phyloP scores from a whole-genome alignment of 1,140 invertebrate species.

The Akabosia matsudoensis region DNA sequence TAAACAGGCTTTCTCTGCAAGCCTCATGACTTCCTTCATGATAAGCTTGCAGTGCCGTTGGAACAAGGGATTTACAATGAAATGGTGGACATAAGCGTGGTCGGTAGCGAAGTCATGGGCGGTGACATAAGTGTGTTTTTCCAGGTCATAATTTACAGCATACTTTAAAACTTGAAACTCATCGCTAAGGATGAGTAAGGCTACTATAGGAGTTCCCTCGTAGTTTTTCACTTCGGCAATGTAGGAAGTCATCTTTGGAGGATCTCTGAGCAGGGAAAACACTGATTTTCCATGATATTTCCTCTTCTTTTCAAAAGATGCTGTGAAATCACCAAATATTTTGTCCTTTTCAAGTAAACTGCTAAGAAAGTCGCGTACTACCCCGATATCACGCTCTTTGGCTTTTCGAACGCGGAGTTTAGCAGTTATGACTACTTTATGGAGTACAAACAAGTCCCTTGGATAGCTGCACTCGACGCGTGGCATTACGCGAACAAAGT shows the following conservation, averaged over 20 bases:
- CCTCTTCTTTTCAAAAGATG: not conserved
- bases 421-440: conserved; percentile 58
- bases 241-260: conserved; percentile 16
- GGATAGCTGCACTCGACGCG: conserved; percentile 57
- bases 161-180: conserved; percentile 56
- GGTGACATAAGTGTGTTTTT: conserved; percentile 56
- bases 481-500: conserved; percentile 62
- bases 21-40: conserved; percentile 57
- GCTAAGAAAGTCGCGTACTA: conserved; percentile 45
- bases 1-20: not conserved
- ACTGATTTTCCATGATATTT: conserved; percentile 13
- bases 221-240: conserved; percentile 27
- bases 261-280: not conserved
- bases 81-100: conserved; percentile 57
- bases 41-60: conserved; percentile 58
- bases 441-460: conserved; percentile 64
- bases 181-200: conserved; percentile 53
- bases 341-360: conserved; percentile 40
- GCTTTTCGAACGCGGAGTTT: conserved; percentile 47
- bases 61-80: conserved; percentile 60
- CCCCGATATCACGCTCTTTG: conserved; percentile 40
- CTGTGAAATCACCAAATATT: conserved; percentile 46
- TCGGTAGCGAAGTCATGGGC: conserved; percentile 51
- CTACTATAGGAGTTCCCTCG: conserved; percentile 54
- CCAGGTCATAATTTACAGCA: conserved; percentile 57